Evolutionary conservation across 2,888 invertebrate genomes (phyloP).

Genomic region (Dendrolimus pini): DNA sequence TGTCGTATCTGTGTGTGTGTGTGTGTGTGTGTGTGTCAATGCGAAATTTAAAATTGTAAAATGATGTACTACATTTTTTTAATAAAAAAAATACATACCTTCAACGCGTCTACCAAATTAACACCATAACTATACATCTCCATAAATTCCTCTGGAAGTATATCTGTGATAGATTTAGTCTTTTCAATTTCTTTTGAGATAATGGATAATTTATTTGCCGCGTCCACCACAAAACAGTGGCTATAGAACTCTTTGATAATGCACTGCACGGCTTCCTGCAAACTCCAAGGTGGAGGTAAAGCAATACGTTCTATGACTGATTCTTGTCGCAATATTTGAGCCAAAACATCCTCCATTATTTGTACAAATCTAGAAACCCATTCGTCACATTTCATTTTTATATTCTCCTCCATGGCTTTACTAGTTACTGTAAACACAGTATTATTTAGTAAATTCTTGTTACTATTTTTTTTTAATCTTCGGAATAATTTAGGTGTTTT

Average conservation of each 20-base stretch:
- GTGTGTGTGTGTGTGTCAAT: no score
- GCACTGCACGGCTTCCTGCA: slow-evolving; percentile 49
- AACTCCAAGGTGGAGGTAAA: slow-evolving; percentile 48
- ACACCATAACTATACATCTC: slow-evolving; percentile 71
- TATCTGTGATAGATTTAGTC: slow-evolving; percentile 61
- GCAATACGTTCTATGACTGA: slow-evolving; percentile 21
- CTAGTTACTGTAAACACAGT: slow-evolving; percentile 42
- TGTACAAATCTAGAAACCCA: slow-evolving; percentile 57
- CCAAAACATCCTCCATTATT: slow-evolving; percentile 60
- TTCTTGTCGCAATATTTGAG: slow-evolving; percentile 39
- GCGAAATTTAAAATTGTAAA: no score
- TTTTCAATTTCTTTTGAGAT: slow-evolving; percentile 17
- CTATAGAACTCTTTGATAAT: slow-evolving; percentile 35
- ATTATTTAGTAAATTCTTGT: slow-evolving; percentile 13
- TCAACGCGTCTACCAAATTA: slow-evolving; percentile 63
- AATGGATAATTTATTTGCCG: slow-evolving; percentile 37
- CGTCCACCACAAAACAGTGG: slow-evolving; percentile 29
- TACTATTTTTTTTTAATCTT: neutral
- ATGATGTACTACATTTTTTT: slow-evolving; percentile 1
- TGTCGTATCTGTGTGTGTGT: no score
- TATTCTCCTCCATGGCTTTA: slow-evolving; percentile 37
- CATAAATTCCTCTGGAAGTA: slow-evolving; percentile 66
- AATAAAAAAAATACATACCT: slow-evolving; percentile 27
- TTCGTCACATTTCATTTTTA: slow-evolving; percentile 44
- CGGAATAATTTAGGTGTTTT: no score